Conservation (phyloP, 2,113 vertebrate species). For the Mobula birostris region DNA sequence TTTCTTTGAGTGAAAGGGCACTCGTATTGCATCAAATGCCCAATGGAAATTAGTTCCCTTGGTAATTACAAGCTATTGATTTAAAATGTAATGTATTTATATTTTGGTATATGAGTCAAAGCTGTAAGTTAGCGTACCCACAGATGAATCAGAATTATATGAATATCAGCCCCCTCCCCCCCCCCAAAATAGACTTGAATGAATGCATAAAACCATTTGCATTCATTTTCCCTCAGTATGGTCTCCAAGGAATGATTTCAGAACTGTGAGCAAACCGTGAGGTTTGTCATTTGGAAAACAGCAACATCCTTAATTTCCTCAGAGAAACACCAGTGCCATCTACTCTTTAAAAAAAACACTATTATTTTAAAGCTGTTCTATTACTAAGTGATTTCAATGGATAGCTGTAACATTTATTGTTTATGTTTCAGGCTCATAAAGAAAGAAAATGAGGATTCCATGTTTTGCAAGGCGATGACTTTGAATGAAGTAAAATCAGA, state of each 20-base stretch:
- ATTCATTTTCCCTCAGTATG: too few relatives aligned
- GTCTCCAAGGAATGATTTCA: background rate
- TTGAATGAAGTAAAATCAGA: conserved; percentile 48
- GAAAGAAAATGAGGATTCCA: conserved; percentile 34
- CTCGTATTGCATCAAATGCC: background rate
- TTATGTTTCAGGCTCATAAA: background rate
- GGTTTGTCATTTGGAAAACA: background rate
- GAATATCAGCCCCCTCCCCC: background rate
- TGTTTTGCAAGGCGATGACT: conserved; percentile 41
- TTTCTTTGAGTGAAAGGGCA: background rate
- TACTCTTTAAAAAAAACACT: background rate
- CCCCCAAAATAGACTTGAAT: background rate
- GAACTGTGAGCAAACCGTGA: background rate
- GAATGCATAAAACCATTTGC: background rate
- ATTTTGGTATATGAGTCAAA: background rate
- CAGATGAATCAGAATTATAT: background rate
- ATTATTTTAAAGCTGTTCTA: background rate
- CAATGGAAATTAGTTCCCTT: background rate
- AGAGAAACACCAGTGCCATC: background rate
- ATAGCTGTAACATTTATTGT: background rate
- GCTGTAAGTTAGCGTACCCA: background rate
- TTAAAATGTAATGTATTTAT: background rate
- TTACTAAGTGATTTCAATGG: background rate
- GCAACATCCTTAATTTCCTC: background rate
- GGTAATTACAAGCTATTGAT: background rate